Percentiles rank a stretch among this genome's conserved stretches.
Conservation (phyloP, 92 coral and sea anemone species). For the Pocillopora meandrina region DNA sequence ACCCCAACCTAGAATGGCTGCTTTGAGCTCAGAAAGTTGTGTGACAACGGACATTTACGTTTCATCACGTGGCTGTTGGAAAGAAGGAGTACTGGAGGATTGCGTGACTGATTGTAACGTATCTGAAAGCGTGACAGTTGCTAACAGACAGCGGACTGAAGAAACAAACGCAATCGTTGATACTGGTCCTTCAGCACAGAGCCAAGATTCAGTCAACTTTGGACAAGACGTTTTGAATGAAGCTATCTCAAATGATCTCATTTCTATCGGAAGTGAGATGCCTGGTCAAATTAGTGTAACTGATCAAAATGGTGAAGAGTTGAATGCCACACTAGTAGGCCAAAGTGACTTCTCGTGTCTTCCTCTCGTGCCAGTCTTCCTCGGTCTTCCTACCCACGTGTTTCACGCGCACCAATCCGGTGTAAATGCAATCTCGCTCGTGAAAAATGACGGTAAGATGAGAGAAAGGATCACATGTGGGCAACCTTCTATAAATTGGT, state of each 20-base stretch:
- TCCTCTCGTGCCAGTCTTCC: constrained; percentile 48
- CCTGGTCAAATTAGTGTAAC: background rate
- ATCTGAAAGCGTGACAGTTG: background rate
- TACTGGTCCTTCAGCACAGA: background rate
- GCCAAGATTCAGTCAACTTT: background rate
- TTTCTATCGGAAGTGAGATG: background rate
- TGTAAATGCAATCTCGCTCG: constrained; percentile 73
- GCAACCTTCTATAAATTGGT: no score
- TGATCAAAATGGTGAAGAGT: background rate
- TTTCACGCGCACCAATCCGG: constrained; percentile 91
- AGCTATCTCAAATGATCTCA: background rate
- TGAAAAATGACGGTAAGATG: constrained; percentile 26
- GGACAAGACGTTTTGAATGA: background rate
- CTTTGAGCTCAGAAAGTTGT: no score
- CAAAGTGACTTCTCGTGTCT: constrained; percentile 59
- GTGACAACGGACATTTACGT: background rate
- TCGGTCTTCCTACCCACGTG: constrained; percentile 63
- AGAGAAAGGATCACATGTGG: no score
- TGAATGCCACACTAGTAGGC: background rate
- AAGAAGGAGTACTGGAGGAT: background rate
- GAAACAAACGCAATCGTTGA: background rate
- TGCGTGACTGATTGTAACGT: background rate
- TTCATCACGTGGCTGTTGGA: background rate
- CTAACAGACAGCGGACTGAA: background rate
- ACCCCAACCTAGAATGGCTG: background rate